phyloP scores from a whole-genome alignment of 2,113 vertebrate species.

The Sitta europaea region DNA sequence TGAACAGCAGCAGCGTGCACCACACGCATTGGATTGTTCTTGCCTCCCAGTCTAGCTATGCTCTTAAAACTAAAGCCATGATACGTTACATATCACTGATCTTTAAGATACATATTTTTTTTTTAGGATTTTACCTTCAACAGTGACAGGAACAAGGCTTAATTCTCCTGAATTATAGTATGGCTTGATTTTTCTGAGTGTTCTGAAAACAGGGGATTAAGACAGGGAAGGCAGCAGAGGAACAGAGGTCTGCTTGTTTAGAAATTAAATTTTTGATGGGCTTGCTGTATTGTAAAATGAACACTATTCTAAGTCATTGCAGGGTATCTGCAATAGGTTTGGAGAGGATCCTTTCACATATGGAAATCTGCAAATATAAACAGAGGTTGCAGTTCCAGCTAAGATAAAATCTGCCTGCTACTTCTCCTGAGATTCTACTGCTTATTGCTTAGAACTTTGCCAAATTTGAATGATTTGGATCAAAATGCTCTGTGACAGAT shows the following conservation, averaged over 20 bases:
- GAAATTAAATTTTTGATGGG: neutral
- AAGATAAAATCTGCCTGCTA: neutral
- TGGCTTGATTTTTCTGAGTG: neutral
- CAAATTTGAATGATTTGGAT: neutral
- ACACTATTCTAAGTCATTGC: neutral
- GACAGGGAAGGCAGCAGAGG: neutral
- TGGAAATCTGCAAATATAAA: neutral
- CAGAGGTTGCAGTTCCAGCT: neutral
- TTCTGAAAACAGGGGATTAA: neutral
- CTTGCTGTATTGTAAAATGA: neutral
- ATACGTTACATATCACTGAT: neutral
- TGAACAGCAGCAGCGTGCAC: rapidly evolving
- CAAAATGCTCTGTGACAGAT: neutral
- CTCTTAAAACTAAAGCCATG: neutral
- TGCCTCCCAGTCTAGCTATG: neutral
- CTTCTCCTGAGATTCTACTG: neutral
- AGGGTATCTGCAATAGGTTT: neutral
- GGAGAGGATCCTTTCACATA: neutral
- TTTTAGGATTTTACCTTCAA: neutral
- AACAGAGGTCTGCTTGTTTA: neutral
- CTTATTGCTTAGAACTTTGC: neutral
- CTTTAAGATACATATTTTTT: neutral
- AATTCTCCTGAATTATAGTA: neutral
- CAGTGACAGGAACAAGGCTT: neutral
- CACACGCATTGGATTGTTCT: rapidly evolving